Evolutionary conservation across 2,113 vertebrate species (phyloP).

Genomic region (Misgurnus mizolepis): DNA sequence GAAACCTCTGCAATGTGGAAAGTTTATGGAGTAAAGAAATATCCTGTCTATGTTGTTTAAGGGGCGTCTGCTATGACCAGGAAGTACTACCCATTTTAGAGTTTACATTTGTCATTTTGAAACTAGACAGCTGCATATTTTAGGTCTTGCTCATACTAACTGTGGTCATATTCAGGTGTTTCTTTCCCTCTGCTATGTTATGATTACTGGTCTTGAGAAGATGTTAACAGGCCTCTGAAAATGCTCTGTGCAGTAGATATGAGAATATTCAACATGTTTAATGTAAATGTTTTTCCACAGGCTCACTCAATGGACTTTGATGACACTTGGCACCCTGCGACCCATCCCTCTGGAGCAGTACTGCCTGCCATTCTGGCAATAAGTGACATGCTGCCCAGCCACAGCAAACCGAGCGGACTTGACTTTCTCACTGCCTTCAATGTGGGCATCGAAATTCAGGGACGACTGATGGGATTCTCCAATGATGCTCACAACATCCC

Average conservation of each 20-base stretch:
- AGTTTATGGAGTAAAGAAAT: not conserved
- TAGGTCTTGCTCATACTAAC: conserved; percentile 4
- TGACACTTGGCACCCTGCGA: conserved; percentile 89
- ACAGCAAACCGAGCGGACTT: conserved; percentile 77
- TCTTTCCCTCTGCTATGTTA: not conserved
- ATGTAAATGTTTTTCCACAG: conserved; percentile 61
- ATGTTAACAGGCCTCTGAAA: not conserved
- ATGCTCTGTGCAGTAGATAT: not conserved
- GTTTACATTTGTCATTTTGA: conserved; percentile 1
- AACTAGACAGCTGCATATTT: conserved; percentile 1
- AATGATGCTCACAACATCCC: conserved; percentile 83
- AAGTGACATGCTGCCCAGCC: conserved; percentile 78
- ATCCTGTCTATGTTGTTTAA: not conserved
- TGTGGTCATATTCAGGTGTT: not conserved
- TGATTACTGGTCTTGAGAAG: not conserved
- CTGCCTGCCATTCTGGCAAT: conserved; percentile 84
- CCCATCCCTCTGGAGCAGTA: conserved; percentile 85
- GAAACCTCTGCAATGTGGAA: not conserved
- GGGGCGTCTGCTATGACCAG: not conserved
- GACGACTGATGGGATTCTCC: conserved; percentile 86
- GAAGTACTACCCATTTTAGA: conserved; percentile 21
- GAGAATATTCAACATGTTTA: not conserved
- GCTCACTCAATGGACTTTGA: conserved; percentile 91
- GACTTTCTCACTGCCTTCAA: conserved; percentile 86
- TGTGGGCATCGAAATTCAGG: conserved; percentile 86